Evolutionary conservation across 2,113 vertebrate genomes (phyloP), one percentile per base, ranked within the genome.

Genomic region (Helogale parvula): DNA sequence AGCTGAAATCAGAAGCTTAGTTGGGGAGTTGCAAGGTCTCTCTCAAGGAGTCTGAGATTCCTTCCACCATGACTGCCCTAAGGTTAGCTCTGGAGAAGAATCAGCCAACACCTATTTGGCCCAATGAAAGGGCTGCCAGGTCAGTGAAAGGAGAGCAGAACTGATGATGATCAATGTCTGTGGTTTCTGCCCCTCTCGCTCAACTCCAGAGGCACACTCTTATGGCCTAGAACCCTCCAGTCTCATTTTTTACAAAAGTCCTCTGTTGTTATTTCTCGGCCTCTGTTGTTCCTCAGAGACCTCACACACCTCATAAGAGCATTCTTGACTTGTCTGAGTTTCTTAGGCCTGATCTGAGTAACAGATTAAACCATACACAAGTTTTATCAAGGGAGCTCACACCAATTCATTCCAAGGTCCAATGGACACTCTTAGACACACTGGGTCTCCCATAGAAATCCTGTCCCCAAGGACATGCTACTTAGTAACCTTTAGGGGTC

Each of bases 51-150:
- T 31, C 87, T 72, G 57, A 79, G 33, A 19, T 54, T 69, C 38
- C 29, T 41, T 84, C n/a, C 6, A 4, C 0, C 5, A 3, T 0
- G 5, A 77, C 15, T 38, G 25, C 23, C 31, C 63, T 38, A 5
- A 52, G 35, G 7, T 66, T 35, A 66, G 33, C 33, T 27, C 85
- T 52, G 41, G 57, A 68, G 66, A 68, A 74, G 47, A 90, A 25
- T 52, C 54, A 45, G n/a, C 14, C 17, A 45, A 15, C 10, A 5
- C 21, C 23, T 31, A 5, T 47, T 47, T 57, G 76, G 63, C 31
- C n/a, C 60, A 85, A 82, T 14, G 11, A 84, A 60, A 77, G 71
- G 41, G 35, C 89, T 16, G 33, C 1, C 7, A 60, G 50, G 8
- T 50, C 76, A 4, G 11, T 31, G 54, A 29, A 23, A 65, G 31